Conservation (phyloP, 2,797 vertebrate genomes). For the Capromys pilorides region DNA sequence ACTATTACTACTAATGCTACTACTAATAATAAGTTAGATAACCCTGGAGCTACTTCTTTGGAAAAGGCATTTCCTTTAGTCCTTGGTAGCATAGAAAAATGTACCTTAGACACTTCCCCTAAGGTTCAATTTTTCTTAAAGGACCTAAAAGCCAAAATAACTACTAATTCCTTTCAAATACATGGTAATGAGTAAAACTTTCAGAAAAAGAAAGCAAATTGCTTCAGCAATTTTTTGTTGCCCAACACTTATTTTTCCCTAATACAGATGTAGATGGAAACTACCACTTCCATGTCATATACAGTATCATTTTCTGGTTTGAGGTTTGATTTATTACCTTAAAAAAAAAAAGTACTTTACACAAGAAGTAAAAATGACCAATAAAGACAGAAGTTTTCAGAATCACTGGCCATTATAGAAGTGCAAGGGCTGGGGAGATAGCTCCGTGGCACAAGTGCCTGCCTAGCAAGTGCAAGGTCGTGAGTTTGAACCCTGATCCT, state of each 20-base stretch:
- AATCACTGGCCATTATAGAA: neutral
- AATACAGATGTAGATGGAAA: slow-evolving; percentile 1
- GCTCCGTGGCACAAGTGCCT: no score
- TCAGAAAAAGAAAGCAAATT: neutral
- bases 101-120: neutral
- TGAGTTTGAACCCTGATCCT: no score
- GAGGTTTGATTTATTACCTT: neutral
- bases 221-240: neutral
- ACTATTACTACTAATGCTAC: no score
- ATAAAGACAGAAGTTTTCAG: neutral
- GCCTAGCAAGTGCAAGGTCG: no score
- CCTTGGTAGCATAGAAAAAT: neutral
- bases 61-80: neutral
- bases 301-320: slow-evolving; percentile 10
- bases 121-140: neutral
- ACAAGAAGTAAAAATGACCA: neutral
- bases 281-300: neutral
- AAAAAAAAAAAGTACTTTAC: neutral
- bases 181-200: neutral
- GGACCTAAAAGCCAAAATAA: neutral
- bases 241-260: neutral
- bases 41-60: slow-evolving; percentile 64
- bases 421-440: neutral
- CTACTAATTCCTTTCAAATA: neutral
- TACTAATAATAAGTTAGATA: slow-evolving; percentile 75